phyloP scores from a whole-genome alignment of 2,888 invertebrate genomes.

The Heliconius ethilla region DNA sequence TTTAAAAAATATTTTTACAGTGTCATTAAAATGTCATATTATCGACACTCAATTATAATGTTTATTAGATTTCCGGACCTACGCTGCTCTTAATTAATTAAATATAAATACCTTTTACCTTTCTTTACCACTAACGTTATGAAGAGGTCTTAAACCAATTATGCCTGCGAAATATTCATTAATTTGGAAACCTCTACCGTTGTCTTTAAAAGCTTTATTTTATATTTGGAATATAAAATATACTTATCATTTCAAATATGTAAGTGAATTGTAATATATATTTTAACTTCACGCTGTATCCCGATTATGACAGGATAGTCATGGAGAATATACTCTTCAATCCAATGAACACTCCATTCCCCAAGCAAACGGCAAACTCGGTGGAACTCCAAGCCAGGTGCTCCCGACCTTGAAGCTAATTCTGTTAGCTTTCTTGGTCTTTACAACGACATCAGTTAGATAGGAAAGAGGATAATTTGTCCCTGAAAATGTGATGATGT shows the following conservation, averaged over 20 bases:
- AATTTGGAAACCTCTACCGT: constrained; percentile 6
- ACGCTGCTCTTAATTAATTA: constrained; percentile 25
- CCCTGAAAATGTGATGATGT: no score
- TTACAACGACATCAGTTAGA: no score
- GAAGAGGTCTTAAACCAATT: constrained; percentile 22
- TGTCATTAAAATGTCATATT: constrained; percentile 14
- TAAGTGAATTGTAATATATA: neutral
- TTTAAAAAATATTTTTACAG: neutral
- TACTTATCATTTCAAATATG: neutral
- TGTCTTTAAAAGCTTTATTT: constrained; percentile 29
- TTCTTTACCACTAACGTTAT: constrained; percentile 27
- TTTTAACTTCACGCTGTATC: neutral
- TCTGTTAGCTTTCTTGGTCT: no score
- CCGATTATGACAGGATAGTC: neutral
- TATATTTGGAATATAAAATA: neutral
- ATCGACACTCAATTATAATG: constrained; percentile 27
- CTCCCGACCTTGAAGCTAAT: no score
- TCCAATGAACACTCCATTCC: neutral
- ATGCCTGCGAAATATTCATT: constrained; percentile 18
- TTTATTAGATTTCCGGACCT: constrained; percentile 32
- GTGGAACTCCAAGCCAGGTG: no score
- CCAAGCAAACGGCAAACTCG: neutral
- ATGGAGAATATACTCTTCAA: no score
- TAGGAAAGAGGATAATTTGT: no score
- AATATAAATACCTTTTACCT: constrained; percentile 27